Evolutionary conservation across 2,113 vertebrate species (phyloP).

Genomic region (Barnardius zonarius): DNA sequence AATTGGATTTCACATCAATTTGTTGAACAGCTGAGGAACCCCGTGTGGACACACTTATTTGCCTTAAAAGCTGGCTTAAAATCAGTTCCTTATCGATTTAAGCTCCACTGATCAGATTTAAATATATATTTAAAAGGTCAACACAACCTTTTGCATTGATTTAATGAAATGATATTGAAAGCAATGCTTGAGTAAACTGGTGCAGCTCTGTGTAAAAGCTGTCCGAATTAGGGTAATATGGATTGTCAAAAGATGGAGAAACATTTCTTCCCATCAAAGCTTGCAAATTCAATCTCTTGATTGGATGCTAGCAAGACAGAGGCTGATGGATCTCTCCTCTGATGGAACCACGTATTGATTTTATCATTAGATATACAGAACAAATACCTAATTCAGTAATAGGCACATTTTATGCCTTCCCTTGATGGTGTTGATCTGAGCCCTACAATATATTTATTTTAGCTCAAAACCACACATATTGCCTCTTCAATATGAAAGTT

Average conservation of each 20-base stretch:
- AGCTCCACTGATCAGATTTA: conserved; percentile 49
- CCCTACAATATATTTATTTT: not conserved
- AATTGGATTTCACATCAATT: conserved; percentile 51
- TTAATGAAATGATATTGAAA: conserved; percentile 49
- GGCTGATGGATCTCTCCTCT: not conserved
- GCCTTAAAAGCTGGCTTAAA: conserved; percentile 44
- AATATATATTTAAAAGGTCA: conserved; percentile 56
- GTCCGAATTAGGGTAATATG: not conserved
- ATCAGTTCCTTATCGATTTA: conserved; percentile 50
- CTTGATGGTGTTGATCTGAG: not conserved
- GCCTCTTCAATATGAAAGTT: not conserved
- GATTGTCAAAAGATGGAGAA: conserved; percentile 33
- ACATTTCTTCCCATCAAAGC: not conserved
- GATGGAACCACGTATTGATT: not conserved
- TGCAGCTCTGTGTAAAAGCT: conserved; percentile 19
- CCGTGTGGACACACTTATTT: not conserved
- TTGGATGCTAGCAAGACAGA: not conserved
- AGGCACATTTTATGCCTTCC: not conserved
- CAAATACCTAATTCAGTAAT: conserved; percentile 12
- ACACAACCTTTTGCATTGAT: conserved; percentile 32
- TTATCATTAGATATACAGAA: conserved; percentile 39
- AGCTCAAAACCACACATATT: not conserved
- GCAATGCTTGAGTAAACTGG: not conserved
- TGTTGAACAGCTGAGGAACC: conserved; percentile 30
- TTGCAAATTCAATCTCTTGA: conserved; percentile 24